These are phyloP conservation scores for Drosophila biarmipes DNA, from an alignment of 1,140 invertebrate species.

Conservation along the genomic window DNA sequence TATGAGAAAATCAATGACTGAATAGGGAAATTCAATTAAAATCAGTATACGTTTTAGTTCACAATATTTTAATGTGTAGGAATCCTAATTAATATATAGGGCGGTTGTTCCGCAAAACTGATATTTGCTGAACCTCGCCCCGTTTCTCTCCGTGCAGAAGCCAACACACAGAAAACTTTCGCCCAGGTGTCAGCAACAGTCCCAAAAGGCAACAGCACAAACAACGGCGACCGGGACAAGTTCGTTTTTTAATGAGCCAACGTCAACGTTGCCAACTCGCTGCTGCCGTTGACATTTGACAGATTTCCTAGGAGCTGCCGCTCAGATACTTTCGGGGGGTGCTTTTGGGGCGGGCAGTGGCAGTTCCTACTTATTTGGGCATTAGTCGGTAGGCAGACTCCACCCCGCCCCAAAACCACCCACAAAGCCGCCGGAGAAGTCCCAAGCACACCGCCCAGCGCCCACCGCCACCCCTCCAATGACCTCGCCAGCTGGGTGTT, in stretches of 20 bases:
- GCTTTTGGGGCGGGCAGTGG: constrained; percentile 1
- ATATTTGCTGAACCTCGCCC: not conserved
- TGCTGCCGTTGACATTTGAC: constrained; percentile 79
- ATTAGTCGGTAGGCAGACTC: constrained; percentile 41
- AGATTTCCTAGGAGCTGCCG: constrained; percentile 69
- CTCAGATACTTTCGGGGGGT: constrained; percentile 60
- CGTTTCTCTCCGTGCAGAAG: not conserved
- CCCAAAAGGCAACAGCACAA: constrained; percentile 23
- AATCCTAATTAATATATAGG: not conserved
- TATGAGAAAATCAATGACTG: too few species aligned
- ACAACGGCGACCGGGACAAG: constrained; percentile 29
- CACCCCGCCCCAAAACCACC: not conserved
- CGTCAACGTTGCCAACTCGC: constrained; percentile 52
- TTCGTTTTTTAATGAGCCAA: constrained; percentile 74
- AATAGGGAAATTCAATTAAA: too few species aligned
- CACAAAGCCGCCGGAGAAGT: constrained; percentile 6
- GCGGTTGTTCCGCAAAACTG: not conserved
- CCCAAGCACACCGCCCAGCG: not conserved
- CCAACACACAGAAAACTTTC: constrained; percentile 44
- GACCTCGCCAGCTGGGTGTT: constrained; percentile 3
- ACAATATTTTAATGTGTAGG: too few species aligned
- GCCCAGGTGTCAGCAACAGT: constrained; percentile 77
- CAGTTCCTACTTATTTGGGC: constrained; percentile 66
- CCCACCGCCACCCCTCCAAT: constrained; percentile 23
- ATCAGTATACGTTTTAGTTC: too few species aligned